These are phyloP conservation scores for Alectoris magna DNA, from an alignment of 2,797 vertebrate genomes.

Conservation along the genomic window DNA sequence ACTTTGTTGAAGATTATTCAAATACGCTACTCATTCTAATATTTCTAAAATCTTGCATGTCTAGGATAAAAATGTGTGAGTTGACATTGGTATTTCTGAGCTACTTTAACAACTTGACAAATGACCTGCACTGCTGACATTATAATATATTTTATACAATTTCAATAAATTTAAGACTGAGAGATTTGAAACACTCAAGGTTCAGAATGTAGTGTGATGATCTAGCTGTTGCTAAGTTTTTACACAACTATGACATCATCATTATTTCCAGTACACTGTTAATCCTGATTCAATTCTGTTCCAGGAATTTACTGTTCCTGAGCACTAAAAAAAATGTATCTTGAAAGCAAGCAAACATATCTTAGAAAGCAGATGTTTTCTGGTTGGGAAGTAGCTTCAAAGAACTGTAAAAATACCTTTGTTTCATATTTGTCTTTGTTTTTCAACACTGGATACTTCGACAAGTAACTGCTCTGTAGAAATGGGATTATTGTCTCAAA, in stretches of 20 bases:
- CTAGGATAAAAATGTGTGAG: background rate
- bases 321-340: background rate
- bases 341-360: background rate
- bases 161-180: background rate
- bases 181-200: background rate
- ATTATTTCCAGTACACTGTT: background rate
- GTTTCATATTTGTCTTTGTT: background rate
- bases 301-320: background rate
- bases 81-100: background rate
- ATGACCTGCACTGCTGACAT: background rate
- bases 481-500: background rate
- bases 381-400: background rate
- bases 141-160: background rate
- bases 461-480: background rate
- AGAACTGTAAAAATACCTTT: background rate
- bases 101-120: background rate
- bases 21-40: background rate
- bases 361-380: background rate
- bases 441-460: background rate
- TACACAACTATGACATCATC: background rate
- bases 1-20: background rate
- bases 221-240: background rate
- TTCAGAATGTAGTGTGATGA: background rate
- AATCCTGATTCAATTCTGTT: background rate
- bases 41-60: background rate